Conservation (phyloP, 1,140 invertebrate species). For the Condylostylus longicornis region DNA sequence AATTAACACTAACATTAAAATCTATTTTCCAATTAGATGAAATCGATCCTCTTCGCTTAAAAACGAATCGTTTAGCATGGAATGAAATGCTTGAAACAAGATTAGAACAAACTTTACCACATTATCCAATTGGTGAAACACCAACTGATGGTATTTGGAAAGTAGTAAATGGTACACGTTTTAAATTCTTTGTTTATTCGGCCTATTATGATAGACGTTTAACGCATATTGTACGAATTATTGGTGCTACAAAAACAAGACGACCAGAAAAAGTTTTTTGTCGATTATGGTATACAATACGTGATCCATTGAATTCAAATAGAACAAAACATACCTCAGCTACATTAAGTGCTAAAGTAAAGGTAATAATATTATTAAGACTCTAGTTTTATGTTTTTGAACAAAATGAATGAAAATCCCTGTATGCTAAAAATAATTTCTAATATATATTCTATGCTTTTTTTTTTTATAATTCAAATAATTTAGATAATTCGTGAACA, state of each 20-base stretch:
- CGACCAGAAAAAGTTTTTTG: slow-evolving; percentile 72
- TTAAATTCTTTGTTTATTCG: slow-evolving; percentile 83
- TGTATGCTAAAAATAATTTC: neutral
- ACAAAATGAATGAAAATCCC: neutral
- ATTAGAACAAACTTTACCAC: slow-evolving; percentile 34
- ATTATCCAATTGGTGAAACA: slow-evolving; percentile 32
- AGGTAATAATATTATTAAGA: slow-evolving; percentile 38
- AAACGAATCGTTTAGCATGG: slow-evolving; percentile 13
- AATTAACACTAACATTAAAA: too few species aligned
- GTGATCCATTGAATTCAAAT: slow-evolving; percentile 12
- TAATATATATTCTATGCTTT: neutral
- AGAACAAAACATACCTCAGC: slow-evolving; percentile 38
- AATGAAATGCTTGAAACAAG: slow-evolving; percentile 24
- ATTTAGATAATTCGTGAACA: slow-evolving; percentile 70
- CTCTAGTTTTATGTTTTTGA: slow-evolving; percentile 1
- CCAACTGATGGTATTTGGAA: slow-evolving; percentile 40
- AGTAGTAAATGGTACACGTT: slow-evolving; percentile 45
- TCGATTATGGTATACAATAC: slow-evolving; percentile 56
- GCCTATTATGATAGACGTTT: slow-evolving; percentile 67
- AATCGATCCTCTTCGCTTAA: too few species aligned
- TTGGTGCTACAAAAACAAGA: slow-evolving; percentile 74
- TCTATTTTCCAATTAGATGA: too few species aligned
- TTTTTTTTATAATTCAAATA: neutral
- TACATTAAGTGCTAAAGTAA: slow-evolving; percentile 58
- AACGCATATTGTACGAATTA: slow-evolving; percentile 56